These are phyloP conservation scores for Drosophila affinis DNA, from an alignment of 2,888 invertebrate genomes.

Conservation along the genomic window DNA sequence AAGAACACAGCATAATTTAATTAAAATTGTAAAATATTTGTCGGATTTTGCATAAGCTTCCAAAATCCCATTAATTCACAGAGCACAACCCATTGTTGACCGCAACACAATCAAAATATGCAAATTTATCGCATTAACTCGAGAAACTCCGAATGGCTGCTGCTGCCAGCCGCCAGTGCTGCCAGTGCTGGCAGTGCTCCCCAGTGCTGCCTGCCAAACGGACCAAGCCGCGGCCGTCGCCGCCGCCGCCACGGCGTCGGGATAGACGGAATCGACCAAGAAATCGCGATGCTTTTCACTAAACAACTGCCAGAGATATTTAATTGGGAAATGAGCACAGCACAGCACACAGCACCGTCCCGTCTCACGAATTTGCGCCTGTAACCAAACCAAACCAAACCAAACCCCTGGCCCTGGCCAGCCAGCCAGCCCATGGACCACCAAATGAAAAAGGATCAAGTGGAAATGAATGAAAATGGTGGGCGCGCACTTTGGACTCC, in stretches of 20 bases:
- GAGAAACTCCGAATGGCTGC: slow-evolving; percentile 63
- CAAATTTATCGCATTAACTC: slow-evolving; percentile 82
- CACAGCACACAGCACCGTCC: slow-evolving; percentile 17
- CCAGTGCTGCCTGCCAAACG: slow-evolving; percentile 27
- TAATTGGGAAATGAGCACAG: slow-evolving; percentile 66
- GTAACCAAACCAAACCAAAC: not conserved
- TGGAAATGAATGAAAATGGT: slow-evolving; percentile 17
- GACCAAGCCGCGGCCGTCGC: not conserved
- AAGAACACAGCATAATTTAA: slow-evolving; percentile 75
- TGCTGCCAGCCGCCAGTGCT: slow-evolving; percentile 13
- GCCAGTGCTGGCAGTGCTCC: too few species aligned
- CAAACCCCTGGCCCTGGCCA: too few species aligned
- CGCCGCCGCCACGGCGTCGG: not conserved
- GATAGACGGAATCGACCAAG: slow-evolving; percentile 31
- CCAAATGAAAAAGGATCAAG: slow-evolving; percentile 15
- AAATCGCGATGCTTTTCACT: slow-evolving; percentile 53
- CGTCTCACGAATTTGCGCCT: slow-evolving; percentile 31
- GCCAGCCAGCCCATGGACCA: too few species aligned
- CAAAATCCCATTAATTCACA: slow-evolving; percentile 82
- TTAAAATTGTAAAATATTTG: slow-evolving; percentile 80
- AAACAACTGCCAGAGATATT: slow-evolving; percentile 66
- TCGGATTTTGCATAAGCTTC: slow-evolving; percentile 79
- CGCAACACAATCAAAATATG: slow-evolving; percentile 82
- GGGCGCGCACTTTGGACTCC: slow-evolving; percentile 1
- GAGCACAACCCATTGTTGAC: slow-evolving; percentile 79